Evolutionary conservation across 2,113 vertebrate genomes (phyloP).

Genomic region (Hippocampus guttulatus): DNA sequence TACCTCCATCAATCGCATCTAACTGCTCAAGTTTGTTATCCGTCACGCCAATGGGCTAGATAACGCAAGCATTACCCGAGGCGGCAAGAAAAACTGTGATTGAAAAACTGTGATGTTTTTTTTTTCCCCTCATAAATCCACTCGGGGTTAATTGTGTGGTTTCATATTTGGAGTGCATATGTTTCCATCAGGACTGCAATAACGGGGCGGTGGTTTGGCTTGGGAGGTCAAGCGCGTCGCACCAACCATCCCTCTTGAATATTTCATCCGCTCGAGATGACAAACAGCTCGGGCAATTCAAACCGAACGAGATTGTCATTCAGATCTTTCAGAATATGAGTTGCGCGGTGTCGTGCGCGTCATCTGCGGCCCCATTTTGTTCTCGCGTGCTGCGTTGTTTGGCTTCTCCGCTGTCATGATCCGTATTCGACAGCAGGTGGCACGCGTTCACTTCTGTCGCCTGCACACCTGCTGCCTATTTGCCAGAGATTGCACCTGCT

Average conservation of each 20-base stretch:
- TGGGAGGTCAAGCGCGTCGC: conserved; percentile 64
- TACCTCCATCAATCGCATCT: background rate
- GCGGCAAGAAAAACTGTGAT: background rate
- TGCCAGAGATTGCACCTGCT: no score
- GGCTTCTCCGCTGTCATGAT: no score
- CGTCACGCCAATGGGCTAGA: background rate
- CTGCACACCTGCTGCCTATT: no score
- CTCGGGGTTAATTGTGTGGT: conserved; percentile 70
- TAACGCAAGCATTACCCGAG: background rate
- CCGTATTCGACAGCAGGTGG: no score
- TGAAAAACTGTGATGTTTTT: no score
- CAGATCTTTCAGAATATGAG: conserved; percentile 24
- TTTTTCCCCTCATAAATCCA: no score
- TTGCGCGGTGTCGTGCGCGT: background rate
- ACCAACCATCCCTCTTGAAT: conserved; percentile 59
- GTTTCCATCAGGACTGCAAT: conserved; percentile 40
- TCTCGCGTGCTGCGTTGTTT: no score
- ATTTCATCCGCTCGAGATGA: conserved; percentile 74
- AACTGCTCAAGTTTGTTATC: background rate
- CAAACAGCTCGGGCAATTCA: conserved; percentile 65
- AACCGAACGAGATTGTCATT: conserved; percentile 63
- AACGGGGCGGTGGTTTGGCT: conserved; percentile 42
- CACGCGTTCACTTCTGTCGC: no score
- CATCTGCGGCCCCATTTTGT: no score
- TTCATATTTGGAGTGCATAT: conserved; percentile 60